Conservation (phyloP, 2,797 vertebrate genomes). For the Trematomus bernacchii region DNA sequence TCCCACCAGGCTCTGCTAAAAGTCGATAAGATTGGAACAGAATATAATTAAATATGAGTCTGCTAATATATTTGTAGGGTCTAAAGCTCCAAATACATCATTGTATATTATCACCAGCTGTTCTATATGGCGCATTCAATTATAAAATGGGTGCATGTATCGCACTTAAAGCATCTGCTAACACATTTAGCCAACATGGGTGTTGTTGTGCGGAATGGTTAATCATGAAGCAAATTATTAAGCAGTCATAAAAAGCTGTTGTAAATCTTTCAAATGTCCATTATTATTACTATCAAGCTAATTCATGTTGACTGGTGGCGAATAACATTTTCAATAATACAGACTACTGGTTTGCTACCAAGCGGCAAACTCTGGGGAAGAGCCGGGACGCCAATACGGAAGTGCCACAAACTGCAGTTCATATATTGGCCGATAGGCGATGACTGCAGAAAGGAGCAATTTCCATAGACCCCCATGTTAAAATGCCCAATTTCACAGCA, state of each 20-base stretch:
- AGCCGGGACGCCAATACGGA: too few species aligned
- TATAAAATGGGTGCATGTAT: background rate
- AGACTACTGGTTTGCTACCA: too few species aligned
- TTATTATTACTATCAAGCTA: background rate
- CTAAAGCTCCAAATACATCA: background rate
- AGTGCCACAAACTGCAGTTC: too few species aligned
- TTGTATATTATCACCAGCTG: background rate
- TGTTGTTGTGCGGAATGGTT: background rate
- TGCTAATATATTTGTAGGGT: too few species aligned
- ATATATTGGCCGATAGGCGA: too few species aligned
- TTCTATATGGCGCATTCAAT: background rate
- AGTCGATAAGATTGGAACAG: background rate
- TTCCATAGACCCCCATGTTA: too few species aligned
- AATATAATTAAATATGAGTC: background rate
- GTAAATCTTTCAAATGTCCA: background rate
- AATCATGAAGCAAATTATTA: background rate
- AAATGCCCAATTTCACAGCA: too few species aligned
- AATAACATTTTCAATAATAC: too few species aligned
- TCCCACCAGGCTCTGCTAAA: background rate
- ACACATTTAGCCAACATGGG: background rate
- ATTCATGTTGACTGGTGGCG: background rate
- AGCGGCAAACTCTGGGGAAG: too few species aligned
- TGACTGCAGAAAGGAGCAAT: too few species aligned
- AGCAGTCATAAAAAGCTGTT: background rate
- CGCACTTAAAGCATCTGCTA: background rate